Evolutionary conservation across 2,113 vertebrate genomes (phyloP).

Genomic region (Vidua macroura): DNA sequence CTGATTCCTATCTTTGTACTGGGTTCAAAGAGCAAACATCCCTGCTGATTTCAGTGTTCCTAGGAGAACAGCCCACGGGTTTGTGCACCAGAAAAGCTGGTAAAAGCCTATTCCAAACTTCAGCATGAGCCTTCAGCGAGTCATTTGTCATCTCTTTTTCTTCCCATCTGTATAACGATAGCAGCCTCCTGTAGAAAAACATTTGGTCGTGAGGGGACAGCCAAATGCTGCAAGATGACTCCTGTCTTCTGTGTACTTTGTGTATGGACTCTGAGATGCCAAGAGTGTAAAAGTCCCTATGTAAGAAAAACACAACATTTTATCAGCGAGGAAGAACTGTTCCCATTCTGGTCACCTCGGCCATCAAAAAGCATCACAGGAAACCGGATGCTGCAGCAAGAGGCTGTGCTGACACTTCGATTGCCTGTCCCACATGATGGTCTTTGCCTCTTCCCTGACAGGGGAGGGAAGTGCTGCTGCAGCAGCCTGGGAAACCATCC

Average conservation of each 20-base stretch:
- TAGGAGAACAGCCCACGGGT: not conserved
- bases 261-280: not conserved
- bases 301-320: not conserved
- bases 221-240: not conserved
- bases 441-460: not conserved
- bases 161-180: not conserved
- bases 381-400: not conserved
- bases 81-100: not conserved
- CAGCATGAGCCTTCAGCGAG: not conserved
- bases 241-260: not conserved
- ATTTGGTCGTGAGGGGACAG: not conserved
- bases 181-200: not conserved
- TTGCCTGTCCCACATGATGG: not conserved
- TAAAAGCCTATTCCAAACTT: not conserved
- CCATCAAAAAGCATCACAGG: not conserved
- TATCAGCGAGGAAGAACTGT: not conserved
- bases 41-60: not conserved
- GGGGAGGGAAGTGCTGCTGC: not conserved
- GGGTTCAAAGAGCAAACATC: not conserved
- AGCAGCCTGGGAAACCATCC: conserved; percentile 31
- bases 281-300: not conserved
- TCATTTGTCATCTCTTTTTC: not conserved
- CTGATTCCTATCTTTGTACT: not conserved
- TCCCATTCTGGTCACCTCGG: not conserved
- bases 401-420: not conserved